Evolutionary conservation across 2,888 invertebrate genomes (phyloP), one percentile per base, ranked within the genome.

Genomic region (Sinelater perroti): DNA sequence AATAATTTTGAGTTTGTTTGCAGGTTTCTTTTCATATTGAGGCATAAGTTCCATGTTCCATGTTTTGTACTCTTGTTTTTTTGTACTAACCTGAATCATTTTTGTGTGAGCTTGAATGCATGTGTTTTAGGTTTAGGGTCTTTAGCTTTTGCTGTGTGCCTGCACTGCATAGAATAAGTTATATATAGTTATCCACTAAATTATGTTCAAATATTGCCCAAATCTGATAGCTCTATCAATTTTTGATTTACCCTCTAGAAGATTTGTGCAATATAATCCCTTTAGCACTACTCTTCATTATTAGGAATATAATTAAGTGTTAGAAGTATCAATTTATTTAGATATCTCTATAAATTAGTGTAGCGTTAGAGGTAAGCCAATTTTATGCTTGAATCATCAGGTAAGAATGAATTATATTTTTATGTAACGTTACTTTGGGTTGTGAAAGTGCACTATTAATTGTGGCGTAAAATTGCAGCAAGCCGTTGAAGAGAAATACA

Each of bases 401-500:
- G 40, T 40, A 40, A 40, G 40, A 38, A 1, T 5, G 5, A 11
- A 11, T 13, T 26, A 14, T n/a, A 14, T 40, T 21, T 4, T n/a
- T 40, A 14, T 36, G 7, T 14, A 11, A 1, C 16, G 16, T 5
- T 6, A 31, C 14, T 26, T 26, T 26, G 2, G 8, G 28, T 26
- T 10, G 10, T 3, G 28, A 26, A n/a, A 8, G n/a, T 26, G 8
- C 6, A 26, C 2, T 26, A 26, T 26, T 8, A n/a, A 2, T 26
- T 31, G 1, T 31, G 11, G 14, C 13, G 5, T 36, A 18, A 57
- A 50, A 40, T 81, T 85, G 66, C 84, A 95, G 95, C 93, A 94
- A 91, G 95, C 95, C 73, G 92, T 95, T 69, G 92, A 95, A 81
- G 95, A 95, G 78, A 94, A 94, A 79, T 95, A 94, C 84, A 90